Conservation (phyloP, 2,113 vertebrate species). For the Larimichthys crocea region DNA sequence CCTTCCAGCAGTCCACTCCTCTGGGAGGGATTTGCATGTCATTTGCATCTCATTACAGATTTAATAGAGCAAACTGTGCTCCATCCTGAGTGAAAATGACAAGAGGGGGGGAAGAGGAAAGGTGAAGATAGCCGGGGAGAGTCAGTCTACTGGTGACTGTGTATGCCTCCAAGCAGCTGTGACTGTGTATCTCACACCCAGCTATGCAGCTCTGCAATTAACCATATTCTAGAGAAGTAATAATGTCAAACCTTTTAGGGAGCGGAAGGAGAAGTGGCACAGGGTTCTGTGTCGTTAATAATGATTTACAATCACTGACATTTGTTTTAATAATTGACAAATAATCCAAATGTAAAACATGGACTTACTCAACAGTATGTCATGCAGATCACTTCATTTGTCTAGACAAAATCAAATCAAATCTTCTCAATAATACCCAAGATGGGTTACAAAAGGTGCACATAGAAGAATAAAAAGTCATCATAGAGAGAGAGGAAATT, state of each 20-base stretch:
- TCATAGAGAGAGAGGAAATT: too few relatives aligned
- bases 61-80: constrained; percentile 78
- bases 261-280: background rate
- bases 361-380: background rate
- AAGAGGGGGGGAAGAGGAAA: constrained; percentile 50
- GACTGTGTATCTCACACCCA: constrained; percentile 16
- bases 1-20: constrained; percentile 78
- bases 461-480: too few relatives aligned
- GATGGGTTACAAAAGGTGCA: too few relatives aligned
- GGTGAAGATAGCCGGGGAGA: constrained; percentile 48
- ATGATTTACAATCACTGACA: background rate
- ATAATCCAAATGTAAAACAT: background rate
- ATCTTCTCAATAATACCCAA: too few relatives aligned
- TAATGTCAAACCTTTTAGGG: background rate
- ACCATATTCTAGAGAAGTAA: constrained; percentile 29
- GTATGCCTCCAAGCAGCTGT: constrained; percentile 55
- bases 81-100: constrained; percentile 69
- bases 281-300: too few relatives aligned
- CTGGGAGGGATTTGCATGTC: constrained; percentile 82
- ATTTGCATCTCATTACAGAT: constrained; percentile 80
- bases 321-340: background rate
- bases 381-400: background rate
- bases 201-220: constrained; percentile 39
- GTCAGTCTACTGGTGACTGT: constrained; percentile 41
- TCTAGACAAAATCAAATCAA: background rate